Conservation (phyloP, 2,797 vertebrate species). For the Dallia pectoralis region DNA sequence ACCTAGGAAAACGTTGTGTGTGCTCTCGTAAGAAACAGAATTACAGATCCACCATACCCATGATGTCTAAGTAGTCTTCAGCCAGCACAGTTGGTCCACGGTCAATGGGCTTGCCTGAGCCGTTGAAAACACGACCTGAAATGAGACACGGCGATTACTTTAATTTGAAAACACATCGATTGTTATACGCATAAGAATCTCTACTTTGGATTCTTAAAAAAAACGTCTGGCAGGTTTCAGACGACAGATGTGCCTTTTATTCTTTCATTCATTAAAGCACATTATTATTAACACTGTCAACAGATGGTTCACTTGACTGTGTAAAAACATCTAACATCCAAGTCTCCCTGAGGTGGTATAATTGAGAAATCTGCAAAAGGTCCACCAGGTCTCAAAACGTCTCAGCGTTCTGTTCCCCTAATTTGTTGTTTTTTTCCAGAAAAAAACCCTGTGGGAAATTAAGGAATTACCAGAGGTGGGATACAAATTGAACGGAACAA, state of each 20-base stretch:
- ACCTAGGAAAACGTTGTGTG: neutral
- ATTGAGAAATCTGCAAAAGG: neutral
- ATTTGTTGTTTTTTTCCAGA: neutral
- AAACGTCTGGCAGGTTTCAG: neutral
- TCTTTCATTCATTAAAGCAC: neutral
- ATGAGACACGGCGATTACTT: constrained; percentile 14
- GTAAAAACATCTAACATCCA: neutral
- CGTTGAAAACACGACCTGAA: constrained; percentile 80
- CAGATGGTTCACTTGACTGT: neutral
- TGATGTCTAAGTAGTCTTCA: constrained; percentile 83
- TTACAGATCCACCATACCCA: constrained; percentile 64
- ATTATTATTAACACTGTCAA: neutral
- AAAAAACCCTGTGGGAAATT: neutral
- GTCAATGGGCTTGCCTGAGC: constrained; percentile 84
- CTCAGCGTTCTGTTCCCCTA: neutral
- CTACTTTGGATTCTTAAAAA: neutral
- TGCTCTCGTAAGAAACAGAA: neutral
- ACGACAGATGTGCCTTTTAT: neutral
- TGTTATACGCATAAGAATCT: neutral
- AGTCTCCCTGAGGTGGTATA: neutral
- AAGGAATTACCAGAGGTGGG: constrained; percentile 1
- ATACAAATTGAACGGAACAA: constrained; percentile 16
- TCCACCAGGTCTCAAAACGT: neutral
- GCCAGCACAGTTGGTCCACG: constrained; percentile 78
- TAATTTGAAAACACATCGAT: neutral